Conservation (phyloP, 1,140 invertebrate genomes). For the Dendrolimus punctatus region DNA sequence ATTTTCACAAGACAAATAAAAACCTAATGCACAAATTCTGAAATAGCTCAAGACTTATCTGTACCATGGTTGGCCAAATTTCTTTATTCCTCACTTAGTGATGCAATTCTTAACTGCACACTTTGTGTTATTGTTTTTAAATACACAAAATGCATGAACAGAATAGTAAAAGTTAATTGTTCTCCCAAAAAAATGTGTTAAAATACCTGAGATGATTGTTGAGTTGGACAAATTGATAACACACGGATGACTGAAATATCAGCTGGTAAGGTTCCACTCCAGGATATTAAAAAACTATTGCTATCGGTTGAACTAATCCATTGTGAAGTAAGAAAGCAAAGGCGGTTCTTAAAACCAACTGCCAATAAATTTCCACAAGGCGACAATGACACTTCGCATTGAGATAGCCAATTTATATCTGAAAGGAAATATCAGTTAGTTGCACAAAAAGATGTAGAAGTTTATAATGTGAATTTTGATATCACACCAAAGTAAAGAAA, state of each 20-base stretch:
- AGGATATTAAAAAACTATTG: constrained; percentile 69
- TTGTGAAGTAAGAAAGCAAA: constrained; percentile 78
- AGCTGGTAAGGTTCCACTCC: constrained; percentile 70
- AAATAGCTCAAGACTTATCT: no score
- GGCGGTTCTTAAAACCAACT: constrained; percentile 76
- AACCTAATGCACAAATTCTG: no score
- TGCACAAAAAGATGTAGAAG: neutral
- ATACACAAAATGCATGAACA: no score
- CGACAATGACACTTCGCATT: constrained; percentile 80
- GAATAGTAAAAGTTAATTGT: no score
- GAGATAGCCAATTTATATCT: constrained; percentile 82
- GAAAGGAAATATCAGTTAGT: constrained; percentile 31
- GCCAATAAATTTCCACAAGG: constrained; percentile 81
- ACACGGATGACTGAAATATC: constrained; percentile 65
- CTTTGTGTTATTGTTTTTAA: no score
- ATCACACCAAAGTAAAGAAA: constrained; percentile 2
- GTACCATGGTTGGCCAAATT: no score
- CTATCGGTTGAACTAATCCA: constrained; percentile 72
- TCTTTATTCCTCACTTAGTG: no score
- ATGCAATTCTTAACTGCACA: no score
- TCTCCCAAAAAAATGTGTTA: neutral
- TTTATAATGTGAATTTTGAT: neutral
- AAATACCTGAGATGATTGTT: constrained; percentile 76
- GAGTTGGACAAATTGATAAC: constrained; percentile 73
- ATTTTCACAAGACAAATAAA: no score